Base-by-base conservation (phyloP, 1,140 invertebrate species). In the Anoplophora glabripennis region DNA sequence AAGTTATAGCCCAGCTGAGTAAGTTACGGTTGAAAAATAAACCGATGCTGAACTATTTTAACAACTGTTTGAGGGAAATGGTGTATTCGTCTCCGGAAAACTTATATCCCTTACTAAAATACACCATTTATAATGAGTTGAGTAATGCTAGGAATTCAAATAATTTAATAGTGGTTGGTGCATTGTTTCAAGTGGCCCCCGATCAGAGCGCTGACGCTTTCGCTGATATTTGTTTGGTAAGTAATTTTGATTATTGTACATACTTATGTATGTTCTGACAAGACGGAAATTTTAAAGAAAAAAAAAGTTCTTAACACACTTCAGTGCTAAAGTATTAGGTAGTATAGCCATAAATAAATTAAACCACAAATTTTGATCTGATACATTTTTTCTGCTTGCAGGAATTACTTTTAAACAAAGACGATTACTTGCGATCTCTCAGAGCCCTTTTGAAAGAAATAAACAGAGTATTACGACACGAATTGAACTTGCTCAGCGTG, bases 21-120 rank as follows among this genome's bases (percentile, higher is more conserved):
- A 94, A 95, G 76, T 89, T 98, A 77, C 77, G 95, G 52, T 79
- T 97, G 34, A 99, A 98, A 78, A 93, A 91, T 1, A 98, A 98
- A 78, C 88, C 90, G 3, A 82, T 97, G 18, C 86, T 95, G 12
- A 92, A 90, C 73, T 86, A 95, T 47, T 97, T 94, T 75, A 82
- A 95, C 65, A 83, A 84, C 9, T 92, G 94, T 68, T 84, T 98
- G 0, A 86, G 86, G 76, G 90, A 93, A 74, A 82, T 93, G 76
- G 81, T 92, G 47, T 76, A 79, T 33, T 84, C 86, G 10, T 88
- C 91, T 72, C 84, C 88, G 5, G 89, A 92, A 14, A 95, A 96
- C 71, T 76, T 97, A 7, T 82, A 84, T 28, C 89, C 89, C n/a
- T 85, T 96, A 36, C 77, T 98, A 58, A 95, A 93, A 63, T 88